Evolutionary conservation across 2,888 invertebrate species (phyloP).

Genomic region (Zygaena filipendulae): DNA sequence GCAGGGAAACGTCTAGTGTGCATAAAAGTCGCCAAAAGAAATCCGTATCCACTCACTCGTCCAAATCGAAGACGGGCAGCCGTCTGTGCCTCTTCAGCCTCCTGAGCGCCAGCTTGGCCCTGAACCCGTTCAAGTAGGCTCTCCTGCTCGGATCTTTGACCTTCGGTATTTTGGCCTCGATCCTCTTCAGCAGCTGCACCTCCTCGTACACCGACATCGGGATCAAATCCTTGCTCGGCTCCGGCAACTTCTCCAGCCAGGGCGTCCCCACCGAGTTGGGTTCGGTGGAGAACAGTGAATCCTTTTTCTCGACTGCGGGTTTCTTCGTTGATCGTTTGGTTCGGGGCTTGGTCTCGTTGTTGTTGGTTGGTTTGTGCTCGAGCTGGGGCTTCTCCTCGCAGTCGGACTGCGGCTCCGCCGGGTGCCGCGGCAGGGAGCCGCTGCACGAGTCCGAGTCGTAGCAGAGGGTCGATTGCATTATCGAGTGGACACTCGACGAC

Average conservation of each 20-base stretch:
- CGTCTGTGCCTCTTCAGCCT: constrained; percentile 52
- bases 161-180: constrained; percentile 40
- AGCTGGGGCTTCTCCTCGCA: constrained; percentile 21
- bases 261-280: constrained; percentile 41
- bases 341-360: constrained; percentile 24
- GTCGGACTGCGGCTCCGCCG: constrained; percentile 9
- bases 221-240: constrained; percentile 26
- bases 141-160: constrained; percentile 35
- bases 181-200: constrained; percentile 48
- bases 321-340: constrained; percentile 24
- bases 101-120: constrained; percentile 43
- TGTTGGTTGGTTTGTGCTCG: constrained; percentile 9
- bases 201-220: constrained; percentile 51
- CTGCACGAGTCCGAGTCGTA: constrained; percentile 48
- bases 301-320: constrained; percentile 23
- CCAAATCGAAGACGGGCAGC: constrained; percentile 51
- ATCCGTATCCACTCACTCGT: constrained; percentile 43
- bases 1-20: no score
- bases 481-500: constrained; percentile 43
- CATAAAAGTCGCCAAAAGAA: no score
- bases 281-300: constrained; percentile 39
- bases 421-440: constrained; percentile 17
- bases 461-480: constrained; percentile 26
- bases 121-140: constrained; percentile 31
- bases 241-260: constrained; percentile 32